Evolutionary conservation across 2,888 invertebrate genomes (phyloP), one percentile per base, ranked within the genome.

Genomic region (Drosophila siamana): DNA sequence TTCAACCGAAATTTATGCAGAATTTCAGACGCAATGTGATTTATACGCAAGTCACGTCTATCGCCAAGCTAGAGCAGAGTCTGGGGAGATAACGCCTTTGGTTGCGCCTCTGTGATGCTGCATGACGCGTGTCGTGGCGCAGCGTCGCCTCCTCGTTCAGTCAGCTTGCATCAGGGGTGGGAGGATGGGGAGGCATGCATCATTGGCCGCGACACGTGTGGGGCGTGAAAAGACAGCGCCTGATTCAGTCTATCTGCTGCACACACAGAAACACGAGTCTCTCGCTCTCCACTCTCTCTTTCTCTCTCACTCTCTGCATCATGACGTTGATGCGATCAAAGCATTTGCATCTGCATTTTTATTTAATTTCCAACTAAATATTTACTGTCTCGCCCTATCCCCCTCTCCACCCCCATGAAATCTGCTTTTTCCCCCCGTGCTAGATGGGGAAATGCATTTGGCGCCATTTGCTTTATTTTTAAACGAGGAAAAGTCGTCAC

Each of bases 381-480:
- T 66, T 77, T 64, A 52, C 59, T 57, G 51, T 33, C 50, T n/a
- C 22, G 26, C 26, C 26, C 24, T 24, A n/a, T n/a, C n/a, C 22
- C 26, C 7, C 26, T 1, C 26, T 6, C 6, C 24, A 5, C 26
- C 26, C 26, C 26, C 26, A 24, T 26, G 6, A 26, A 26, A 26
- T 26, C 24, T 5, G 24, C 24, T 24, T 24, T 24, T 5, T n/a
- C 24, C 11, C 46, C 51, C 28, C 66, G 16, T 6, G 15, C 15
- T 28, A 8, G 19, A 1, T 28, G 50, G 55, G 48, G 50, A 75
- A 72, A 72, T 74, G 74, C 82, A 80, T 71, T 80, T 86, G 88
- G 88, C 88, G 88, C 88, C 88, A 74, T 84, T 72, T 69, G 76
- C 69, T 77, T 78, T 73, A 69, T 89, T 82, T 85, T 78, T 76